Conservation (phyloP, 2,113 vertebrate species). For the Spea multiplicata region DNA sequence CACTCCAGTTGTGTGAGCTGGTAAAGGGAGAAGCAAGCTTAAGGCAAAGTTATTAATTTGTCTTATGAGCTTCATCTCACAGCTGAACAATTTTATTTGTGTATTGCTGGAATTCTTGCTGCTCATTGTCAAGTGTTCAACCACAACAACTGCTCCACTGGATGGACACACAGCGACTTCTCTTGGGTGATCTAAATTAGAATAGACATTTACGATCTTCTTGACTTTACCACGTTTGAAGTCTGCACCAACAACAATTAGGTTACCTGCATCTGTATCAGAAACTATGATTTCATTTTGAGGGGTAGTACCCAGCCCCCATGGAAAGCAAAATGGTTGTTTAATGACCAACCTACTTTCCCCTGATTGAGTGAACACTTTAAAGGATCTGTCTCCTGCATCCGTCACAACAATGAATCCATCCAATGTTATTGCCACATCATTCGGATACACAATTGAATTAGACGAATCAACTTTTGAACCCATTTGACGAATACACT, state of each 20-base stretch:
- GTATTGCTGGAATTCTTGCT: slow-evolving; percentile 47
- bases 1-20: slow-evolving; percentile 64
- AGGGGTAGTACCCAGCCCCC: slow-evolving; percentile 76
- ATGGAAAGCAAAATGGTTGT: slow-evolving; percentile 75
- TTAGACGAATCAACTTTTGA: slow-evolving; percentile 58
- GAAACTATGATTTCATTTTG: slow-evolving; percentile 71
- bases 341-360: slow-evolving; percentile 62
- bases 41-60: slow-evolving; percentile 79
- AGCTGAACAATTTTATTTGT: slow-evolving; percentile 72
- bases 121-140: slow-evolving; percentile 65
- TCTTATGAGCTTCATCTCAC: slow-evolving; percentile 69
- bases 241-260: slow-evolving; percentile 71
- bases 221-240: slow-evolving; percentile 59
- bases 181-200: slow-evolving; percentile 68
- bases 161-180: slow-evolving; percentile 70
- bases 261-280: slow-evolving; percentile 70
- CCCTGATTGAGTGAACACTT: slow-evolving; percentile 80
- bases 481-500: slow-evolving; percentile 72
- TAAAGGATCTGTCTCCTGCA: slow-evolving; percentile 77
- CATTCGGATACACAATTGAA: slow-evolving; percentile 74
- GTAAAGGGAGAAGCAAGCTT: slow-evolving; percentile 64
- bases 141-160: slow-evolving; percentile 68
- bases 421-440: slow-evolving; percentile 70
- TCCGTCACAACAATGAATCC: slow-evolving; percentile 82
- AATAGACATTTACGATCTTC: slow-evolving; percentile 51